A percentile compares a stretch with the other conserved stretches of the same genome.
phyloP scores from a whole-genome alignment of 2,888 invertebrate species.

The Girardia tigrina region DNA sequence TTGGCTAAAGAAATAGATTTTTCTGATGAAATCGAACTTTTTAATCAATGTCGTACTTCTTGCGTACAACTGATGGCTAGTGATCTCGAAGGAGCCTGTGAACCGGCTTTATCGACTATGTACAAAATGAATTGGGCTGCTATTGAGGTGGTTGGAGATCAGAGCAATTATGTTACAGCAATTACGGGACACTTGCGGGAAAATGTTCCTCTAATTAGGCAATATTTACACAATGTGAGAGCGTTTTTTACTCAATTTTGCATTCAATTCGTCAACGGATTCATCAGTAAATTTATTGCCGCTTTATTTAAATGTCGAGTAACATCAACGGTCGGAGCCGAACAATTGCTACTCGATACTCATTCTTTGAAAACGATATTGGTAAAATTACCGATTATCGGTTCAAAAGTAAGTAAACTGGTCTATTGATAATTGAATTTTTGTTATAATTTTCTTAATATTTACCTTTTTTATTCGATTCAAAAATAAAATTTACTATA shows the following conservation, averaged over 20 bases:
- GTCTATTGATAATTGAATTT: not conserved
- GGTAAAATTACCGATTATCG: conserved; percentile 79
- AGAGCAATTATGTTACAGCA: conserved; percentile 80
- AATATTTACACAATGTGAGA: conserved; percentile 62
- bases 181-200: conserved; percentile 72
- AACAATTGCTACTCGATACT: conserved; percentile 83
- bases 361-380: conserved; percentile 62
- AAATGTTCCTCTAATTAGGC: conserved; percentile 72
- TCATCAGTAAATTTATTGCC: conserved; percentile 80
- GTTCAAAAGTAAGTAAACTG: conserved; percentile 28
- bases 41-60: conserved; percentile 38
- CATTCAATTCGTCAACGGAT: conserved; percentile 78
- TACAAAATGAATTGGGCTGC: conserved; percentile 71
- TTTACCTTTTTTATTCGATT: no score
- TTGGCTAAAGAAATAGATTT: conserved; percentile 28
- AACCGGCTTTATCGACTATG: conserved; percentile 63
- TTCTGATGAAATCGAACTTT: conserved; percentile 18
- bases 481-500: no score
- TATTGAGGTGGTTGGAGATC: conserved; percentile 85
- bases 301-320: conserved; percentile 66
- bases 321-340: conserved; percentile 74
- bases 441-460: no score
- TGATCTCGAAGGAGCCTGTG: conserved; percentile 82
- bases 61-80: conserved; percentile 82
- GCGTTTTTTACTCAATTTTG: conserved; percentile 97